Conservation (phyloP, 2,888 invertebrate species). For the Hypomecis punctinalis region DNA sequence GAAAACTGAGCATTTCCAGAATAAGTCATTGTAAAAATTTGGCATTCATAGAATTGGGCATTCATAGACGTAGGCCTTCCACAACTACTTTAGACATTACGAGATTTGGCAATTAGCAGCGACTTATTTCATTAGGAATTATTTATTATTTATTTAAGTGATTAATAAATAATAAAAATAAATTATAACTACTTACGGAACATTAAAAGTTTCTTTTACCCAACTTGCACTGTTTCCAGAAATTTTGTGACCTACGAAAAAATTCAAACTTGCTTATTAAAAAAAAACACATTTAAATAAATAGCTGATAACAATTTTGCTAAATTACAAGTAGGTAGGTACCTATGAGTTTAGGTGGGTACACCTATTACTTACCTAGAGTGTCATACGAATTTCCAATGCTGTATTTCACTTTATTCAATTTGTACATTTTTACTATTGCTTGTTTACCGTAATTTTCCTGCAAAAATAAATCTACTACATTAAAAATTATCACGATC, state of each 20-base stretch:
- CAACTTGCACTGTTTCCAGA: constrained; percentile 74
- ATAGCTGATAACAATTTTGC: no score
- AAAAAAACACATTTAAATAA: background rate
- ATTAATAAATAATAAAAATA: constrained; percentile 6
- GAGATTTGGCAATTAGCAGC: no score
- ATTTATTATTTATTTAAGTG: background rate
- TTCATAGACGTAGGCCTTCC: no score
- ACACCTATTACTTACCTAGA: constrained; percentile 48
- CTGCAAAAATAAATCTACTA: constrained; percentile 55
- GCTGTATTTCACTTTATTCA: constrained; percentile 58
- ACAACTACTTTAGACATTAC: no score
- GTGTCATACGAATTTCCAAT: constrained; percentile 69
- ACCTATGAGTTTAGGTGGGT: no score
- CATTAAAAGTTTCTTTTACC: constrained; percentile 63
- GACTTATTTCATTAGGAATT: no score
- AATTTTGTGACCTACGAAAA: constrained; percentile 57
- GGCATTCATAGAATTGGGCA: no score
- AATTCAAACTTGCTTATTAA: background rate
- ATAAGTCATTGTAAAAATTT: no score
- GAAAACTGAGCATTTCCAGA: no score
- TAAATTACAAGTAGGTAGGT: no score
- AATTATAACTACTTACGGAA: constrained; percentile 64
- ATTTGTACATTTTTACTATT: constrained; percentile 61
- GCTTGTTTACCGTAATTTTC: constrained; percentile 76
- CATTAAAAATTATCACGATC: background rate